These are phyloP conservation scores for Leucoma salicis DNA, from an alignment of 2,888 invertebrate genomes.

Conservation along the genomic window DNA sequence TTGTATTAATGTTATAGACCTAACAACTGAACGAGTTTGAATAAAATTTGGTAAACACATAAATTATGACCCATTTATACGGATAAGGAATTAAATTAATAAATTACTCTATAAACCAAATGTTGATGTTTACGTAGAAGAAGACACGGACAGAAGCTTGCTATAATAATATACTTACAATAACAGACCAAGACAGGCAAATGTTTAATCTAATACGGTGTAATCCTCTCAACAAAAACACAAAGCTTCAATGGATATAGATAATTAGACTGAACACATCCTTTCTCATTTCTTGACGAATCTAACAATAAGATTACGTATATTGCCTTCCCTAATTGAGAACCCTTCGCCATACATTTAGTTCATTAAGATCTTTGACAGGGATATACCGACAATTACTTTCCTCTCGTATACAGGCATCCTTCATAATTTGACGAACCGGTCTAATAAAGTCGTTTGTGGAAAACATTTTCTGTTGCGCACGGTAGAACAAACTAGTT, in stretches of 20 bases:
- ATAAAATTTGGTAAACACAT: too few relatives aligned
- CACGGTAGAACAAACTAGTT: constrained; percentile 5
- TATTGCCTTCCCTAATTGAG: constrained; percentile 36
- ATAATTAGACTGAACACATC: constrained; percentile 24
- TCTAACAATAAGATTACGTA: constrained; percentile 35
- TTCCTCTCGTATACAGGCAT: constrained; percentile 40
- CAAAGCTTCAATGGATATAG: neutral
- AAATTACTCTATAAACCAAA: too few relatives aligned
- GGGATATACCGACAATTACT: constrained; percentile 36
- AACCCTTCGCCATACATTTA: constrained; percentile 32
- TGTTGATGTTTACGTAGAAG: too few relatives aligned
- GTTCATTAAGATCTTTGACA: constrained; percentile 33
- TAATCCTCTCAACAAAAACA: neutral
- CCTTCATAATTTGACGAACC: constrained; percentile 44
- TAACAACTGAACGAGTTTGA: too few relatives aligned
- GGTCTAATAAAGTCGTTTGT: constrained; percentile 32
- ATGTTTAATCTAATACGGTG: neutral
- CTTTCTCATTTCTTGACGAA: constrained; percentile 19
- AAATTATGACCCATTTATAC: too few relatives aligned
- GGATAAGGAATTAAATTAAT: too few relatives aligned
- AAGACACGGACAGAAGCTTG: too few relatives aligned
- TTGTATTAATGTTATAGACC: too few relatives aligned
- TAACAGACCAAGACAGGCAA: neutral
- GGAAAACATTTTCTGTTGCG: constrained; percentile 5
- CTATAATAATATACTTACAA: too few relatives aligned